Evolutionary conservation across 2,888 invertebrate species (phyloP), one percentile per base, ranked within the genome.

Genomic region (Adela reaumurella): DNA sequence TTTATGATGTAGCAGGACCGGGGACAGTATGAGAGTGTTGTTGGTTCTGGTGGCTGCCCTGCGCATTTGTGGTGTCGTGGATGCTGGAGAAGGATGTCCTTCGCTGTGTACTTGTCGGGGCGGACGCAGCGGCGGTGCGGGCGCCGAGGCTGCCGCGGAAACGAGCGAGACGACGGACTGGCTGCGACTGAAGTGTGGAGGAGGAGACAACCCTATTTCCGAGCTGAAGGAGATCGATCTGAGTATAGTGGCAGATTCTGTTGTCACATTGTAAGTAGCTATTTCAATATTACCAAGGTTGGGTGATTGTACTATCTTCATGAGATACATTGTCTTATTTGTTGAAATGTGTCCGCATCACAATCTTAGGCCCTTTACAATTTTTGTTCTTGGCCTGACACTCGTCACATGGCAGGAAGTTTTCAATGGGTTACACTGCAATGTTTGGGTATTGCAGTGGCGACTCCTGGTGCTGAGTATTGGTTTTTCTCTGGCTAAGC

Each of bases 231-330:
- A 85, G 62, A 74, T 88, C 55, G 82, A 87, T 62, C 65, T 88
- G 50, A 79, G 81, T 57, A 81, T 81, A 61, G 67, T 87, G 52
- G 82, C 83, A 62, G 73, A 73, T 53, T 82, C 83, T 60, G 79
- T 87, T 54, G 76, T 85, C 47, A 86, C 85, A 66, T 68, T 88
- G 88, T 88, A 78, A 83, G 86, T 82, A 51, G n/a, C n/a, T n/a
- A n/a, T n/a, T n/a, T n/a, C n/a, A n/a, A n/a, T n/a, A n/a, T n/a
- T n/a, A n/a, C n/a, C n/a, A n/a, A n/a, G n/a, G n/a, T n/a, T n/a
- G n/a, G n/a, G n/a, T n/a, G n/a, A n/a, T n/a, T n/a, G n/a, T n/a
- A n/a, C n/a, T n/a, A n/a, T n/a, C n/a, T n/a, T n/a, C n/a, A n/a
- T n/a, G n/a, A n/a, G n/a, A n/a, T n/a, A n/a, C n/a, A n/a, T n/a